Base-by-base conservation (phyloP, 2,888 invertebrate species). In the Drosophila percnosoma region DNA sequence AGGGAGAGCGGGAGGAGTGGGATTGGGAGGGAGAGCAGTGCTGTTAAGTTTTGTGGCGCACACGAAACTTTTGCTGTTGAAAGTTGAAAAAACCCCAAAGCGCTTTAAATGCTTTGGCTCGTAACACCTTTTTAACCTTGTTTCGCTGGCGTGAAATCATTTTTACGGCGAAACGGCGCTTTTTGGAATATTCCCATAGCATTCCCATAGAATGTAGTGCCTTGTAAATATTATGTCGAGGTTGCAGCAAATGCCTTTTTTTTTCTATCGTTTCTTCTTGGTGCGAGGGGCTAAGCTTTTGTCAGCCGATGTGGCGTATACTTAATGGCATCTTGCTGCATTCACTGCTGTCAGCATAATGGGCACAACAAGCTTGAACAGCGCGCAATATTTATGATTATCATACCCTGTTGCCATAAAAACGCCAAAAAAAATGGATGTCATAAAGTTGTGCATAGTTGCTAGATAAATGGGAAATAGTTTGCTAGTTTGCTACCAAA, bases 41-140 rank as follows among this genome's bases (percentile, higher is more conserved):
- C 13, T 38, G 34, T 0, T 33, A 48, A 54, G 60, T 34, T 48
- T 29, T 40, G 48, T 24, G 6, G 27, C 38, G 38, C n/a, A 55
- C 63, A 64, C 18, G 63, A 79, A 80, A 68, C 68, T 82, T 75
- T 71, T 38, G 57, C 67, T 57, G 72, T 66, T 79, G 70, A 83
- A 77, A 59, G 76, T 73, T 64, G 58, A 71, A 84, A 73, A 55
- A 76, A 31, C 76, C 76, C 78, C 51, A 40, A 59, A 67, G 85
- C 82, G 69, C 70, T 75, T 84, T 68, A 82, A 85, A 68, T 59
- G 75, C 67, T 78, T 51, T 55, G 51, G 60, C 61, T 68, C 69
- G 72, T 73, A 84, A 86, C 86, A 84, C 84, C 87, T 86, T 83
- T 80, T 73, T 82, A 87, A 85, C 87, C 85, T 85, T 78, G 78